Evolutionary conservation across 2,888 invertebrate genomes (phyloP), one percentile per base, ranked within the genome.

Genomic region (Stramonita haemastoma): DNA sequence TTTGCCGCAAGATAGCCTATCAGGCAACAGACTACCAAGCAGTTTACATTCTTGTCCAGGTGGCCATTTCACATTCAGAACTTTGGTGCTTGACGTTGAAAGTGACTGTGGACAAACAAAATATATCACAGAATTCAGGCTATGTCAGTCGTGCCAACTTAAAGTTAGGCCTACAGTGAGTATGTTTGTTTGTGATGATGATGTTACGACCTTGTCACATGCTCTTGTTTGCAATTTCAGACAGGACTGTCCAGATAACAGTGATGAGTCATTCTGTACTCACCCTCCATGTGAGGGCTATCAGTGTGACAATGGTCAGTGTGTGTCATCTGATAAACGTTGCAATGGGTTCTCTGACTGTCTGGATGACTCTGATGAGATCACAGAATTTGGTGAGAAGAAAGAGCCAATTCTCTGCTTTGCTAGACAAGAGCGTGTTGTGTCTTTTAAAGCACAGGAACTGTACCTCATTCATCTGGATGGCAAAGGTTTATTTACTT

Each of bases 151-250:
- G 8, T 34, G 17, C 0, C 19, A 83, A 19, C n/a, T 17, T 15
- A 2, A 22, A 4, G 46, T 15, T 36, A 17, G 1, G 15, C n/a
- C 19, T 83, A 19, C 19, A 36, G 29, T 36, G 6, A 17, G 34
- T n/a, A 87, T 87, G 87, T 87, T 87, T 46, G 56, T 77, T 5
- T 87, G 87, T 77, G 79, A 36, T 36, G 46, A 46, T n/a, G 73
- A 46, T 17, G 5, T 19, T 0, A 36, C 29, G 26, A 36, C 46
- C 15, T 4, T 87, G 46, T 77, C 36, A 26, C 77, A 87, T 70
- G 46, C 87, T 36, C 92, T 94, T 90, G 92, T 94, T 36, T 95
- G 95, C 92, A 94, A 95, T 89, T 95, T 94, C 90, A 91, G 91
- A 5, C 70, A 60, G 22, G 93, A 95, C 90, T 95, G 95, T 88